Evolutionary conservation across 2,888 invertebrate genomes (phyloP), one percentile per base, ranked within the genome.

Genomic region (Callinectes sapidus): DNA sequence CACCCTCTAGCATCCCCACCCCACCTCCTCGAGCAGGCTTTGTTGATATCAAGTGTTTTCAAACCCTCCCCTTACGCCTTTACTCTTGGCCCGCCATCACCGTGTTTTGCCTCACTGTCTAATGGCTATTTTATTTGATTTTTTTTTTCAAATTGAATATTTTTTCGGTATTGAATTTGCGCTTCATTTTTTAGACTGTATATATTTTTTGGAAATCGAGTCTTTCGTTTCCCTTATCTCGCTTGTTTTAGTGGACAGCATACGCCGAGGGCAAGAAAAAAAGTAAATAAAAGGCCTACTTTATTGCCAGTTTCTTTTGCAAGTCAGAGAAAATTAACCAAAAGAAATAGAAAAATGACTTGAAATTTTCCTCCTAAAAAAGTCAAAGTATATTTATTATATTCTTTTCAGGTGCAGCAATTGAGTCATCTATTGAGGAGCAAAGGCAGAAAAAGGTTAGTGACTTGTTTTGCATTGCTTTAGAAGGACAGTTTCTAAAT

Each of bases 1-100:
- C 28, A 10, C n/a, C 28, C 71, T 13, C 28, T 28, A 71, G 28
- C n/a, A 71, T 71, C 81, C 81, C 81, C 81, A 16, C 35, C 16
- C 35, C 16, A 3, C 81, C 35, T 35, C 35, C 81, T 35, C 18
- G 81, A 81, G 13, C 32, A 81, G 81, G 81, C 81, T 2, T 81
- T 35, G 81, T 32, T 81, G 81, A 14, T 81, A 81, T 81, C 35
- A 81, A 81, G 81, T 81, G 81, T 81, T 81, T 81, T 81, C 81
- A 81, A 35, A 35, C 14, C 18, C 81, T 81, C 81, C 28, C 61
- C 61, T 23, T 77, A 2, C 81, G 16, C 81, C 16, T 81, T 81
- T 18, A 81, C 81, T 81, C 35, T 6, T 81, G 35, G 16, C 32
- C 16, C 81, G 3, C 16, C 35, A 35, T 35, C 35, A 35, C 32